Evolutionary conservation across 1,140 invertebrate genomes (phyloP).

Genomic region (Macrocentrus cingulum): DNA sequence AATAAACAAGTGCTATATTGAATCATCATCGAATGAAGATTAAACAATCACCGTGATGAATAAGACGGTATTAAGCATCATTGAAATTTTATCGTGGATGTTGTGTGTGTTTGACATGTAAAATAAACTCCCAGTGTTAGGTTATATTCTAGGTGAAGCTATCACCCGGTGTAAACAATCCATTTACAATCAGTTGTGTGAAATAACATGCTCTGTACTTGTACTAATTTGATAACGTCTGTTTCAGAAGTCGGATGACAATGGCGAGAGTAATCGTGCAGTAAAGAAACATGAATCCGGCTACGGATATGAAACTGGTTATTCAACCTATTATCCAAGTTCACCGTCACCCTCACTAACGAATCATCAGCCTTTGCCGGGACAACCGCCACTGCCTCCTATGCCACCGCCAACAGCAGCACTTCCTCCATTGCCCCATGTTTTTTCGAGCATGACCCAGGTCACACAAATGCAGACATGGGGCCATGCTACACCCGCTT

Average conservation of each 20-base stretch:
- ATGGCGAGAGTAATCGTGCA: conserved; percentile 39
- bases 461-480: conserved; percentile 50
- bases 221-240: conserved; percentile 7
- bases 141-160: neutral
- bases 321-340: conserved; percentile 36
- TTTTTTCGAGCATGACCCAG: conserved; percentile 36
- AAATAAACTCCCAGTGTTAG: no score
- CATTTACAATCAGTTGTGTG: neutral
- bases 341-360: conserved; percentile 36
- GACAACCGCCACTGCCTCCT: conserved; percentile 54
- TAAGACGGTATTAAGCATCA: neutral
- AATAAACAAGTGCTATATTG: neutral
- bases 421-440: conserved; percentile 49
- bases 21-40: neutral
- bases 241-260: conserved; percentile 41
- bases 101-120: no score
- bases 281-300: conserved; percentile 41
- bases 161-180: neutral
- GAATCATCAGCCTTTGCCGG: conserved; percentile 51
- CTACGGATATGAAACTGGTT: conserved; percentile 43
- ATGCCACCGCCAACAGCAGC: conserved; percentile 51
- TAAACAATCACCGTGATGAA: no score
- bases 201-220: no score
- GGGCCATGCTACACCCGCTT: conserved; percentile 45
- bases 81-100: no score